phyloP scores from a whole-genome alignment of 2,888 invertebrate species.

The Chrysolina haemoptera region DNA sequence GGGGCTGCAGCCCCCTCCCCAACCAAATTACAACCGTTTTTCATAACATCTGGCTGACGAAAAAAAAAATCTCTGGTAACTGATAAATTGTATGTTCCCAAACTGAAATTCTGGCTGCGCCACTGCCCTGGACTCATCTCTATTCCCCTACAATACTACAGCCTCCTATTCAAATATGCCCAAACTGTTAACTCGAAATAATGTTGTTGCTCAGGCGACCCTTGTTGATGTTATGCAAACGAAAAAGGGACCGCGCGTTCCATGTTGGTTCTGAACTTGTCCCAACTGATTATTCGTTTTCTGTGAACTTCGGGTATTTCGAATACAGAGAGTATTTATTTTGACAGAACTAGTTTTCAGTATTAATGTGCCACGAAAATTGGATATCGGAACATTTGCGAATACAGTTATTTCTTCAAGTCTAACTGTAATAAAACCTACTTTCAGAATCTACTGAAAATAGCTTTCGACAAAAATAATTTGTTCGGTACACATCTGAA shows the following conservation, averaged over 20 bases:
- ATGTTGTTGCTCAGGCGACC: not conserved
- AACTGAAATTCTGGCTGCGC: too few relatives aligned
- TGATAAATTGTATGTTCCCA: too few relatives aligned
- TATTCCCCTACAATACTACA: not conserved
- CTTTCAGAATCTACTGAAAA: too few relatives aligned
- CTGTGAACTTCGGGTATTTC: not conserved
- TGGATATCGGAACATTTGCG: too few relatives aligned
- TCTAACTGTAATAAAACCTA: too few relatives aligned
- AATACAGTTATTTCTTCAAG: too few relatives aligned
- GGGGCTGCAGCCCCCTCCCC: too few relatives aligned
- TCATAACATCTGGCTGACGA: too few relatives aligned
- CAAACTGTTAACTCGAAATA: not conserved
- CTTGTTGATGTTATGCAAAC: conserved; percentile 27
- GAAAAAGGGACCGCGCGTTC: conserved; percentile 12
- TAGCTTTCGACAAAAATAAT: too few relatives aligned
- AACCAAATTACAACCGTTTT: too few relatives aligned
- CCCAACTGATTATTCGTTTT: conserved; percentile 20
- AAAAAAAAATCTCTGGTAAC: too few relatives aligned
- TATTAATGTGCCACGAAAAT: not conserved
- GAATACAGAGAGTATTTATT: not conserved
- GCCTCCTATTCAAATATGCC: not conserved
- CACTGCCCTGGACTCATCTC: not conserved
- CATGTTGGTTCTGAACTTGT: conserved; percentile 10
- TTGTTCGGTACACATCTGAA: too few relatives aligned
- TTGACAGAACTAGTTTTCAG: not conserved